Evolutionary conservation across 2,797 vertebrate genomes (phyloP).

Genomic region (Ciconia nigra): DNA sequence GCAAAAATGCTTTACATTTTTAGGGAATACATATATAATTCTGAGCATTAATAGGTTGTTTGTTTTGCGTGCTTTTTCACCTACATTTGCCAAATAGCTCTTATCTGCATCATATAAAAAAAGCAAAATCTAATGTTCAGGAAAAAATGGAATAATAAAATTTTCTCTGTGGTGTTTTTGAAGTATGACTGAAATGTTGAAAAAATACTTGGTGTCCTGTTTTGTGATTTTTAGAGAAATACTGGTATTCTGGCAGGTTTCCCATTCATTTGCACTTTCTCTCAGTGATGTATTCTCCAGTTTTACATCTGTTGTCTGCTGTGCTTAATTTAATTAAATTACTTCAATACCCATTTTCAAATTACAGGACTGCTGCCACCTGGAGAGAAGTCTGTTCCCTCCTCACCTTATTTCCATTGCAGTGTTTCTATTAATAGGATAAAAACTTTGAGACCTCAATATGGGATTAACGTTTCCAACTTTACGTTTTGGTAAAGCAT

Average conservation of each 20-base stretch:
- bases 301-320: neutral
- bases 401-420: neutral
- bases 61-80: conserved; percentile 20
- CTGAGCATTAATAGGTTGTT: conserved; percentile 52
- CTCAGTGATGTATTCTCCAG: neutral
- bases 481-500: neutral
- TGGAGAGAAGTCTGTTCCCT: neutral
- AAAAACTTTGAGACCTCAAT: neutral
- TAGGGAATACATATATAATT: conserved; percentile 68
- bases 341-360: neutral
- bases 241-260: neutral
- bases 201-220: neutral
- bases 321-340: neutral
- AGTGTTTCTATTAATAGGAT: neutral
- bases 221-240: neutral
- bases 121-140: conserved; percentile 32
- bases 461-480: neutral
- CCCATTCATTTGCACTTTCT: neutral
- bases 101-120: conserved; percentile 46
- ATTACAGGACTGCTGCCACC: neutral
- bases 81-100: conserved; percentile 54
- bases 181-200: neutral
- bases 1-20: conserved; percentile 70
- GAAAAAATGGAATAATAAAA: neutral
- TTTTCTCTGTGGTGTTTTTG: neutral